Percentiles rank a stretch among this genome's conserved stretches.
phyloP scores from a whole-genome alignment of 2,888 invertebrate genomes.

The Epinotia bilunana region DNA sequence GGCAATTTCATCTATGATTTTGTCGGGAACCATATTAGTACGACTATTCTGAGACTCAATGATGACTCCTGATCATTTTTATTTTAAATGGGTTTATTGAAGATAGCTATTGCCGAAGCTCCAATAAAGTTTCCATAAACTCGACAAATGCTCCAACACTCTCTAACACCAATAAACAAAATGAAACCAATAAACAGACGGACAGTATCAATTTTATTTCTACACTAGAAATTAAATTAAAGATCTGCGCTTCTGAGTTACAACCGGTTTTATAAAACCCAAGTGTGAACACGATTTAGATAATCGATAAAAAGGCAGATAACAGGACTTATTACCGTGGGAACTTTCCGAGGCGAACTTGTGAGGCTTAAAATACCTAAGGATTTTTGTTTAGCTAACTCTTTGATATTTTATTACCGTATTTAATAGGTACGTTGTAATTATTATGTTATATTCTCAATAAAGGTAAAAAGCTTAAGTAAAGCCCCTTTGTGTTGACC shows the following conservation, averaged over 20 bases:
- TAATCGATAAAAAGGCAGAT: slow-evolving; percentile 42
- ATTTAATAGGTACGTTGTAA: too few relatives aligned
- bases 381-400: neutral
- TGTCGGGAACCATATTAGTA: neutral
- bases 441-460: too few relatives aligned
- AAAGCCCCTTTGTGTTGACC: too few relatives aligned
- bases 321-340: slow-evolving; percentile 43
- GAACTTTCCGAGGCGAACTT: slow-evolving; percentile 16
- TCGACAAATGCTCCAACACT: neutral
- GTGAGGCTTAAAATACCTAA: slow-evolving; percentile 5
- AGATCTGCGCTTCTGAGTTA: slow-evolving; percentile 33
- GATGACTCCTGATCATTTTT: too few relatives aligned
- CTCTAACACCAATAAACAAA: slow-evolving; percentile 22
- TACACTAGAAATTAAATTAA: slow-evolving; percentile 40
- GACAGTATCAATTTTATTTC: slow-evolving; percentile 39
- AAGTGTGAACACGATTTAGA: slow-evolving; percentile 44
- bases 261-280: slow-evolving; percentile 39
- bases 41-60: neutral
- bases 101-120: neutral
- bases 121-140: neutral
- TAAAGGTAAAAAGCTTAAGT: too few relatives aligned
- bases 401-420: neutral
- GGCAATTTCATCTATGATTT: neutral
- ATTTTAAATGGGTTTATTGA: neutral
- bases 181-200: slow-evolving; percentile 34